Evolutionary conservation across 1,140 invertebrate genomes (phyloP), one percentile per base, ranked within the genome.

Genomic region (Ganaspis sp.): DNA sequence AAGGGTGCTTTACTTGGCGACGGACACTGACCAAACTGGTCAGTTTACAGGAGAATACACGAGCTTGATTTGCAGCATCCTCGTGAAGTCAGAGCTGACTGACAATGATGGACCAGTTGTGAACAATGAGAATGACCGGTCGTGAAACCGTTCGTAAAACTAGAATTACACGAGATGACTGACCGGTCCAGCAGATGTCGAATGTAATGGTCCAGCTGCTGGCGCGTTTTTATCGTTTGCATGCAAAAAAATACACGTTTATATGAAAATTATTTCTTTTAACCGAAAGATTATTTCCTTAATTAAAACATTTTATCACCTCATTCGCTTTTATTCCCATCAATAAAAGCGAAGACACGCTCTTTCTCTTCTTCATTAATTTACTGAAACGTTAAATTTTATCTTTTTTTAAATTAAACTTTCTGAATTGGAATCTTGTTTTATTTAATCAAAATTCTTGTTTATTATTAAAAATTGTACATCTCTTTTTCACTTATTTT

Each of bases 121-220:
- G 77, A 84, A 87, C 81, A 84, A 86, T 76, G 82, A 87, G 85
- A 84, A 84, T 83, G 84, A 87, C 85, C 87, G 83, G 84, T 86
- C 85, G 73, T 83, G 83, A 76, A 82, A 79, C 72, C 76, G 76
- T 81, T 83, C 82, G 78, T 80, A 77, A 84, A 84, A 87, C 84
- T 86, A 88, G 86, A 86, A 86, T 89, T 88, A 79, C 82, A 78
- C 80, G 81, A 89, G 87, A 90, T 90, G 89, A 89, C 86, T 87
- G 88, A 90, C 87, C 87, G 86, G 89, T 88, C 84, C 78, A 82
- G 87, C 87, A 90, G 89, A 90, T 90, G 89, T 88, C 54, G 83
- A 82, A 80, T 78, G 72, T 77, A 80, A 81, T 88, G 84, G 83
- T 89, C 85, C 89, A 90, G 88, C 88, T 90, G 88, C 85, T 84